A percentile compares a stretch with the other conserved stretches of the same genome.
These are phyloP conservation scores for Pristis pectinata DNA, from an alignment of 2,797 vertebrate species.

Conservation along the genomic window DNA sequence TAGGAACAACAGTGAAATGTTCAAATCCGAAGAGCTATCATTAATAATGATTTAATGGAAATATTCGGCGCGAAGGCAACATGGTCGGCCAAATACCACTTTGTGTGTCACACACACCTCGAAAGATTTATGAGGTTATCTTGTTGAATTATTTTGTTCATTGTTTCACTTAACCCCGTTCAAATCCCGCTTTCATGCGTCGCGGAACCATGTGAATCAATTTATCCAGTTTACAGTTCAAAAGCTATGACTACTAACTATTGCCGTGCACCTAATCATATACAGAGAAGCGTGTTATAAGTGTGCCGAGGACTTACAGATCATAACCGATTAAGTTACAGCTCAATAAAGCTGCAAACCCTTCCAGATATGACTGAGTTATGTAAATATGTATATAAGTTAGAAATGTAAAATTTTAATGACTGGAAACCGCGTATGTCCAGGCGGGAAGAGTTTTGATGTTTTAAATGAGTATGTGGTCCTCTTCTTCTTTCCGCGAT, in stretches of 20 bases:
- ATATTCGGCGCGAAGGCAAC: background rate
- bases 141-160: background rate
- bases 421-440: background rate
- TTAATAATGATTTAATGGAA: background rate
- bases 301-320: background rate
- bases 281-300: too few species aligned
- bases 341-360: background rate
- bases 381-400: background rate
- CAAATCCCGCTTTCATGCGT: background rate
- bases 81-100: background rate
- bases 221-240: background rate
- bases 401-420: background rate
- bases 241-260: background rate
- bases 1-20: background rate
- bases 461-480: background rate
- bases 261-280: background rate
- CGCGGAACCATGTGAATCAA: background rate
- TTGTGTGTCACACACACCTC: background rate
- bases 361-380: background rate
- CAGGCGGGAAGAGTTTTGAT: background rate
- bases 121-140: background rate
- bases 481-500: background rate
- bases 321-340: background rate
- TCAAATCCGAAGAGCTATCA: background rate
- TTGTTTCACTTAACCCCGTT: too few species aligned